Evolutionary conservation across 2,113 vertebrate species (phyloP).

Genomic region (Mormyrus iriodes): DNA sequence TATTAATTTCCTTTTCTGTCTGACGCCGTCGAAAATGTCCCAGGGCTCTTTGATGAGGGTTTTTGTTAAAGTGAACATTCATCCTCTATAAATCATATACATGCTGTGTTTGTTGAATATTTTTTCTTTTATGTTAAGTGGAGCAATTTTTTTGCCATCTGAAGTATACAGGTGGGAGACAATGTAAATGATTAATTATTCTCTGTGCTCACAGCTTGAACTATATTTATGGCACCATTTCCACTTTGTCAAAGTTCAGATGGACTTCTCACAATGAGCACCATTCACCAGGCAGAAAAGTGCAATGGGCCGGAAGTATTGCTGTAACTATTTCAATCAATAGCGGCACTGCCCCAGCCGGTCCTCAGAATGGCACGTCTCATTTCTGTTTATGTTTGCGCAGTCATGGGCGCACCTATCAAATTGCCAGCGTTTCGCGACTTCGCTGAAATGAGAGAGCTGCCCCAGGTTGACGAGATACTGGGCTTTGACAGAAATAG

Average conservation of each 20-base stretch:
- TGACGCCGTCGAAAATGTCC: neutral
- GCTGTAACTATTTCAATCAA: neutral
- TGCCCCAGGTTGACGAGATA: neutral
- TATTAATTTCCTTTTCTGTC: conserved; percentile 4
- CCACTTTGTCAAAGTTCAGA: conserved; percentile 2
- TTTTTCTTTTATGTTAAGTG: neutral
- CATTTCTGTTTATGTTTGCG: neutral
- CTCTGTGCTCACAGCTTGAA: neutral
- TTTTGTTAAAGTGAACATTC: neutral
- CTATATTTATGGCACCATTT: neutral
- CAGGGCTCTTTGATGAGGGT: neutral
- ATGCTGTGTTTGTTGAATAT: neutral
- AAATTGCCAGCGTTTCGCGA: neutral
- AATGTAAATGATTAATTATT: neutral
- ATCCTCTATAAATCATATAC: neutral
- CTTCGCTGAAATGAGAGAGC: neutral
- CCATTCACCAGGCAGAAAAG: neutral
- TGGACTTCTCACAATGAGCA: neutral
- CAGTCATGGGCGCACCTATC: neutral
- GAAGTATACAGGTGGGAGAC: neutral
- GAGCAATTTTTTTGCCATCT: neutral
- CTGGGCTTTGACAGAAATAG: neutral
- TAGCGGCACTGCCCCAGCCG: neutral
- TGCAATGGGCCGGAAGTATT: neutral
- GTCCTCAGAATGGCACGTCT: neutral